A percentile compares a stretch with the other conserved stretches of the same genome.
phyloP scores from a whole-genome alignment of 2,888 invertebrate genomes.

The Phasia obesa region DNA sequence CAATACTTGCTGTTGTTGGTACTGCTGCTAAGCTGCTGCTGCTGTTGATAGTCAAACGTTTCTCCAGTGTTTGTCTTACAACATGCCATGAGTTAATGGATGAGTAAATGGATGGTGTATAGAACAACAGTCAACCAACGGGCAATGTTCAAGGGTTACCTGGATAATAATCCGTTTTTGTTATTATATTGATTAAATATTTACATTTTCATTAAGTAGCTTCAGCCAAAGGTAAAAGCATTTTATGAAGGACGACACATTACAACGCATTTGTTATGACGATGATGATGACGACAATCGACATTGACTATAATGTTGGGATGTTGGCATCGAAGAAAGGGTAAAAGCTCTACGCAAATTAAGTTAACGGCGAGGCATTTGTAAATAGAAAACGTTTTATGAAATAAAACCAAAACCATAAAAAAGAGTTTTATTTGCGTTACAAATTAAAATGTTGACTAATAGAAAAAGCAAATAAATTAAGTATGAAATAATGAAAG shows the following conservation, averaged over 20 bases:
- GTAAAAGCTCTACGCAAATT: constrained; percentile 64
- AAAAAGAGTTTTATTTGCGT: constrained; percentile 63
- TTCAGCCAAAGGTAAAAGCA: constrained; percentile 55
- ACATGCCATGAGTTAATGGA: constrained; percentile 12
- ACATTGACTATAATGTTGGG: neutral
- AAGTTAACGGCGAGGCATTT: constrained; percentile 64
- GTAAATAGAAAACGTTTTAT: constrained; percentile 45
- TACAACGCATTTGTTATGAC: constrained; percentile 48
- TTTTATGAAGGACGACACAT: constrained; percentile 35
- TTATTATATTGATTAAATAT: constrained; percentile 74
- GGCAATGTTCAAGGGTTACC: constrained; percentile 55
- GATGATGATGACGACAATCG: neutral
- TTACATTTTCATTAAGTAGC: constrained; percentile 73
- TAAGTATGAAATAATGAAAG: neutral
- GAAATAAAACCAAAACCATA: constrained; percentile 1
- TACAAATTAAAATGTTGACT: constrained; percentile 69
- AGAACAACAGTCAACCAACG: neutral
- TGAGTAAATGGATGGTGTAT: constrained; percentile 14
- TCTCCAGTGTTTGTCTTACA: neutral
- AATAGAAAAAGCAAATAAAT: constrained; percentile 41
- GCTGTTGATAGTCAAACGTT: neutral
- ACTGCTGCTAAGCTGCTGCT: neutral
- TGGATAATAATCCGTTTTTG: constrained; percentile 72
- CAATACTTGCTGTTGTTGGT: neutral
- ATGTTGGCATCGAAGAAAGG: constrained; percentile 1